Evolutionary conservation across 2,888 invertebrate species (phyloP).

Genomic region (Eupithecia insigniata): DNA sequence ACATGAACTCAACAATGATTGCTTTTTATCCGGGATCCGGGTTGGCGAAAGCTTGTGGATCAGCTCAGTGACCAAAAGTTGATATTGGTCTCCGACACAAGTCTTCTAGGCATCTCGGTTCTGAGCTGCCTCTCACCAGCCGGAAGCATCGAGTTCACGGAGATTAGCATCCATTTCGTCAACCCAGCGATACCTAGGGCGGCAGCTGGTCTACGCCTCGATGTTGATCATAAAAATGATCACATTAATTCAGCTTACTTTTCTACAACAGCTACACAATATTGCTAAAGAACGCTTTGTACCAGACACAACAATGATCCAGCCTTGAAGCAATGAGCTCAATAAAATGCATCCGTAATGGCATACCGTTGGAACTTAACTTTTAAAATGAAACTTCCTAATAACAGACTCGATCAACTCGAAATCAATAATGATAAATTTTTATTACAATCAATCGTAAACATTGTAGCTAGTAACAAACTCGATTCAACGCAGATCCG

Average conservation of each 20-base stretch:
- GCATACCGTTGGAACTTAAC: conserved; percentile 22
- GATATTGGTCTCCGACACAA: background rate
- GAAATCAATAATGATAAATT: background rate
- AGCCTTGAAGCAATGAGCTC: conserved; percentile 36
- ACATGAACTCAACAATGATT: background rate
- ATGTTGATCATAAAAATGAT: background rate
- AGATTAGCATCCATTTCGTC: background rate
- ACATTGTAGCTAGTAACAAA: background rate
- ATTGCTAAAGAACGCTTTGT: conserved; percentile 11
- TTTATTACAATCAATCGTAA: background rate
- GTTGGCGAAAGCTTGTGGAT: too few species aligned
- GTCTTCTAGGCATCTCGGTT: background rate
- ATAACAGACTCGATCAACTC: background rate
- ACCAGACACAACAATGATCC: conserved; percentile 19
- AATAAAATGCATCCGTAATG: conserved; percentile 39
- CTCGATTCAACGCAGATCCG: background rate
- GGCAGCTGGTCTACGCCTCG: background rate
- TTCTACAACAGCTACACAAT: background rate
- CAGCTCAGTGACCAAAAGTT: background rate
- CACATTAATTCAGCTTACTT: background rate
- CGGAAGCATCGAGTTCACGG: background rate
- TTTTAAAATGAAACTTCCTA: background rate
- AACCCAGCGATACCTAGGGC: background rate
- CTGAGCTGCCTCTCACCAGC: background rate
- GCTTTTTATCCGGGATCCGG: background rate